Evolutionary conservation across 2,113 vertebrate genomes (phyloP).

Genomic region (Glaucidium brasilianum): DNA sequence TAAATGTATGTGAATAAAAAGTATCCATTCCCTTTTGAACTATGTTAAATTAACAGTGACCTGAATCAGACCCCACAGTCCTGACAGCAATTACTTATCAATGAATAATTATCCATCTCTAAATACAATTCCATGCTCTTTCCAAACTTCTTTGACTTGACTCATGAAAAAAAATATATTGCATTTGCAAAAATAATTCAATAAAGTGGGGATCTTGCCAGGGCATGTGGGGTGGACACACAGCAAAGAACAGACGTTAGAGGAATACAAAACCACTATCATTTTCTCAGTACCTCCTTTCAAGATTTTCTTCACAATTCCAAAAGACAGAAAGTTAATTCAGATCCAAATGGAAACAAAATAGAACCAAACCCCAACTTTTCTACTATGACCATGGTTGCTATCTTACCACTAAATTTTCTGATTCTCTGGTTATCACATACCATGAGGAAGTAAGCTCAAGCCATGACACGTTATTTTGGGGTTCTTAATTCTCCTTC

Average conservation of each 20-base stretch:
- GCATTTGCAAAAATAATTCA: not conserved
- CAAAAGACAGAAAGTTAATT: not conserved
- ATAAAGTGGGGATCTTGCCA: not conserved
- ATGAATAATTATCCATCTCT: slow-evolving; percentile 30
- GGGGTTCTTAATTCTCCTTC: not conserved
- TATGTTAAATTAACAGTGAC: slow-evolving; percentile 45
- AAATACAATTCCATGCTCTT: not conserved
- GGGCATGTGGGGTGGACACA: not conserved
- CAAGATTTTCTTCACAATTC: not conserved
- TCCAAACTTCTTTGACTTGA: not conserved
- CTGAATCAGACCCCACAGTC: slow-evolving; percentile 14
- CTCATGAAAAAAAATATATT: not conserved
- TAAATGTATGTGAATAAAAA: slow-evolving; percentile 33
- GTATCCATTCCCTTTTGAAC: not conserved
- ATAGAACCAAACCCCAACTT: not conserved
- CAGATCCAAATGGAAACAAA: not conserved
- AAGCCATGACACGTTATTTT: not conserved
- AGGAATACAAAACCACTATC: not conserved
- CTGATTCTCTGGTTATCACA: rapidly evolving
- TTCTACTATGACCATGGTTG: not conserved
- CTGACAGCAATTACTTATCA: slow-evolving; percentile 33
- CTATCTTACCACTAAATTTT: not conserved
- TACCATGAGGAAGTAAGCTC: not conserved
- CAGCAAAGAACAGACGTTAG: not conserved
- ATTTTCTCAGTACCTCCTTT: not conserved